phyloP scores from a whole-genome alignment of 30 jellyfish, hydroid and myxozoan species.

The Sanderia malayensis region DNA sequence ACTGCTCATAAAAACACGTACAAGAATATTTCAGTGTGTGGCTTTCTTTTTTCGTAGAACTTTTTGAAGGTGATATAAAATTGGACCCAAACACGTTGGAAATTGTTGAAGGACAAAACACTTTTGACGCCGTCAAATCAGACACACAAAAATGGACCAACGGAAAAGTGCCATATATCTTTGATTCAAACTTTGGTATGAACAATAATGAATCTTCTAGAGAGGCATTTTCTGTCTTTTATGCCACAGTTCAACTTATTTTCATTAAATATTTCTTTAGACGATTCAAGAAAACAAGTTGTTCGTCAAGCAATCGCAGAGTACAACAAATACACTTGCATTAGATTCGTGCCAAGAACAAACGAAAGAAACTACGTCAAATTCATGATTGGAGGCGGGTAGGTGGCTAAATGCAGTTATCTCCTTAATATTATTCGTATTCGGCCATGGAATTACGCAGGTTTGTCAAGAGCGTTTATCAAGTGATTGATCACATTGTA shows the following conservation, averaged over 20 bases:
- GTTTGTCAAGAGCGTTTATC: neutral
- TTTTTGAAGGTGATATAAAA: slow-evolving; percentile 58
- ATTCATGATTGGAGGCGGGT: slow-evolving; percentile 53
- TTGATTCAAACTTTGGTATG: slow-evolving; percentile 55
- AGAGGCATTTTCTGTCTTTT: neutral
- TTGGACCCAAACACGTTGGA: slow-evolving; percentile 24
- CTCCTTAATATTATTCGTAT: neutral
- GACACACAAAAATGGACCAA: slow-evolving; percentile 42
- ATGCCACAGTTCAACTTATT: neutral
- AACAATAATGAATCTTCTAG: too few relatives aligned
- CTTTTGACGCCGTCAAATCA: slow-evolving; percentile 55
- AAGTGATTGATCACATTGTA: neutral
- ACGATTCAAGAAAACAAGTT: slow-evolving; percentile 13
- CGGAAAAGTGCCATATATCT: slow-evolving; percentile 57
- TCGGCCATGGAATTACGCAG: neutral
- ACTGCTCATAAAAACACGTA: too few relatives aligned
- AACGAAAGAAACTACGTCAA: slow-evolving; percentile 24
- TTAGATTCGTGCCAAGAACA: slow-evolving; percentile 46
- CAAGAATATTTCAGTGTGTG: too few relatives aligned
- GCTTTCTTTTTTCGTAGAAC: slow-evolving; percentile 20
- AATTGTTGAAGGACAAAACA: slow-evolving; percentile 21
- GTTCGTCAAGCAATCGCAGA: slow-evolving; percentile 38
- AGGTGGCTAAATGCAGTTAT: neutral
- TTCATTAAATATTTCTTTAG: too few relatives aligned
- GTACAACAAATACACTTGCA: slow-evolving; percentile 35